Percentiles rank a stretch among this genome's conserved stretches.
These are phyloP conservation scores for Temnothorax curvispinosus DNA, from an alignment of 1,140 invertebrate genomes.

Conservation along the genomic window DNA sequence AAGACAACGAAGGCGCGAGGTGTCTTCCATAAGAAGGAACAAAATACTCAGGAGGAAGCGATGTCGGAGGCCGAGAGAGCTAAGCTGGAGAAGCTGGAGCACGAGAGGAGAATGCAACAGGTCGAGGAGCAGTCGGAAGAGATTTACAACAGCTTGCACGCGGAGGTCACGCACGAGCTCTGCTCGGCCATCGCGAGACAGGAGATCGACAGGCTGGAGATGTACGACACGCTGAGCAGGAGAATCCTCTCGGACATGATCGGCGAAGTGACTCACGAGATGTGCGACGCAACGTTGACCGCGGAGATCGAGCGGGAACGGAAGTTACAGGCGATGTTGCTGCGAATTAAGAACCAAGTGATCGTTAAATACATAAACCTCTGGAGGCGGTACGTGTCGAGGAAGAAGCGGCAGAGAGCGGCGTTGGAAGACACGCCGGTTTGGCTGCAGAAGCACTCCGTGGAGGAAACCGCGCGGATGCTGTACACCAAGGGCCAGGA, in stretches of 20 bases:
- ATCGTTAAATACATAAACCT: constrained; percentile 84
- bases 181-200: constrained; percentile 81
- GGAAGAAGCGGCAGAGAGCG: constrained; percentile 80
- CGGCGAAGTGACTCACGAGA: constrained; percentile 74
- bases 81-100: constrained; percentile 72
- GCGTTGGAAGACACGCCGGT: constrained; percentile 88
- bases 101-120: constrained; percentile 77
- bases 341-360: constrained; percentile 75
- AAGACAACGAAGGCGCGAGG: neutral
- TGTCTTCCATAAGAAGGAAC: neutral
- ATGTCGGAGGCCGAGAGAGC: constrained; percentile 50
- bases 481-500: constrained; percentile 85
- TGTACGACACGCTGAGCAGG: constrained; percentile 67
- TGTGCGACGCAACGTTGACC: constrained; percentile 68
- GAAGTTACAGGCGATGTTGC: constrained; percentile 74
- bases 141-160: constrained; percentile 79
- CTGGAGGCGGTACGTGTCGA: constrained; percentile 81
- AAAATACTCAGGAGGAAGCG: neutral
- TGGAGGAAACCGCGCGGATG: constrained; percentile 85
- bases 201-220: constrained; percentile 76
- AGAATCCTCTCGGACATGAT: constrained; percentile 79
- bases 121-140: constrained; percentile 76
- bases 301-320: constrained; percentile 73
- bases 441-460: constrained; percentile 86
- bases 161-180: constrained; percentile 82